phyloP scores from a whole-genome alignment of 1,140 invertebrate genomes.

The Nasonia longicornis region DNA sequence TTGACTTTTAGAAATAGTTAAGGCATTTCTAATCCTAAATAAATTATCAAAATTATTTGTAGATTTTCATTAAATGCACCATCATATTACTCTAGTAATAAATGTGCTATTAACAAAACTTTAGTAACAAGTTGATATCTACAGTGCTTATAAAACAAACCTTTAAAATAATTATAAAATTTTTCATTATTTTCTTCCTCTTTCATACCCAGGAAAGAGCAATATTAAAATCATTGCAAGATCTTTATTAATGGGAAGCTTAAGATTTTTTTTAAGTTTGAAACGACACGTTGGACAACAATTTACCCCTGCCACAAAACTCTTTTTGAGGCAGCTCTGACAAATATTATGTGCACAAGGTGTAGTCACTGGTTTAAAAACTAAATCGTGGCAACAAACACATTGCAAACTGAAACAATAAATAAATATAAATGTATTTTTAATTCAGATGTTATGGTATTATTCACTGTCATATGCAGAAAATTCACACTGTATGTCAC shows the following conservation, averaged over 20 bases:
- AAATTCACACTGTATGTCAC: background rate
- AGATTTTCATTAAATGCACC: constrained; percentile 5
- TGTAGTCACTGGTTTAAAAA: constrained; percentile 80
- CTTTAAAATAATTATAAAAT: background rate
- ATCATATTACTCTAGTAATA: background rate
- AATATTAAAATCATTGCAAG: constrained; percentile 70
- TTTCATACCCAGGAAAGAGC: constrained; percentile 77
- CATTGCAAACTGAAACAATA: constrained; percentile 76
- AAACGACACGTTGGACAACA: constrained; percentile 78
- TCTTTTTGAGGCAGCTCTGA: constrained; percentile 75
- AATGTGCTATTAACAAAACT: background rate
- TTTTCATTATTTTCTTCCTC: constrained; percentile 59
- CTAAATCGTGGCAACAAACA: constrained; percentile 84
- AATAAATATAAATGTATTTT: constrained; percentile 32
- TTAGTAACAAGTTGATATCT: background rate
- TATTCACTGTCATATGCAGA: background rate
- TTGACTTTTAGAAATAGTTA: background rate
- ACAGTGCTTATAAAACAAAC: background rate
- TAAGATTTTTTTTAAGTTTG: constrained; percentile 71
- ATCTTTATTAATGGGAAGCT: constrained; percentile 70
- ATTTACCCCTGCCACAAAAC: constrained; percentile 76
- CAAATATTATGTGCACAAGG: constrained; percentile 84
- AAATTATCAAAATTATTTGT: constrained; percentile 4
- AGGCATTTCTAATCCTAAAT: background rate
- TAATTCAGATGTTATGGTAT: background rate